Percentiles rank a stretch among this genome's conserved stretches.
Conservation (phyloP, 1,140 invertebrate genomes). For the Bombus sylvicola region DNA sequence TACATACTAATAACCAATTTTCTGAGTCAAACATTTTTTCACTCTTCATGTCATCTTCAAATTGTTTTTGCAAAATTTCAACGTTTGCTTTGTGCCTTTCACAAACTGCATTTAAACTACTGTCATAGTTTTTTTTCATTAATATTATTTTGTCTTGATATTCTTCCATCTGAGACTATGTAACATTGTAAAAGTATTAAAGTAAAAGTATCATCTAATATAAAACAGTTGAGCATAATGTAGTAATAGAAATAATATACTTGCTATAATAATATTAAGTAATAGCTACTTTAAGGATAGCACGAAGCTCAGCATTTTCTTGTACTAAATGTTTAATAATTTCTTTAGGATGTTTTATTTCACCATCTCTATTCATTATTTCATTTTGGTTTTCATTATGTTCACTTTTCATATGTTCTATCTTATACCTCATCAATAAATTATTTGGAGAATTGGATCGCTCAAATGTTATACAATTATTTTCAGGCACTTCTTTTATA, state of each 20-base stretch:
- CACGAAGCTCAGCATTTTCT: constrained; percentile 48
- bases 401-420: constrained; percentile 21
- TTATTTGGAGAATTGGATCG: neutral
- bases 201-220: neutral
- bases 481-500: neutral
- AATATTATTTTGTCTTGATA: constrained; percentile 56
- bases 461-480: neutral
- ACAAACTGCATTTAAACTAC: constrained; percentile 49
- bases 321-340: constrained; percentile 42
- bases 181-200: neutral
- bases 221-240: neutral
- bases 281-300: constrained; percentile 40
- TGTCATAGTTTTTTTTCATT: constrained; percentile 61
- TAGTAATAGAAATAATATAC: neutral
- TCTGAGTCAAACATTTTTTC: constrained; percentile 54
- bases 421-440: constrained; percentile 18
- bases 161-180: constrained; percentile 49
- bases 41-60: constrained; percentile 55
- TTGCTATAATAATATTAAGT: constrained; percentile 8
- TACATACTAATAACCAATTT: constrained; percentile 59
- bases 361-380: constrained; percentile 49
- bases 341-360: constrained; percentile 60
- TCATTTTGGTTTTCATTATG: constrained; percentile 38
- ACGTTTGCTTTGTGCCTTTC: constrained; percentile 54
- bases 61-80: constrained; percentile 53